Evolutionary conservation across 1,140 invertebrate genomes (phyloP).

Genomic region (Matsumurasca onukii): DNA sequence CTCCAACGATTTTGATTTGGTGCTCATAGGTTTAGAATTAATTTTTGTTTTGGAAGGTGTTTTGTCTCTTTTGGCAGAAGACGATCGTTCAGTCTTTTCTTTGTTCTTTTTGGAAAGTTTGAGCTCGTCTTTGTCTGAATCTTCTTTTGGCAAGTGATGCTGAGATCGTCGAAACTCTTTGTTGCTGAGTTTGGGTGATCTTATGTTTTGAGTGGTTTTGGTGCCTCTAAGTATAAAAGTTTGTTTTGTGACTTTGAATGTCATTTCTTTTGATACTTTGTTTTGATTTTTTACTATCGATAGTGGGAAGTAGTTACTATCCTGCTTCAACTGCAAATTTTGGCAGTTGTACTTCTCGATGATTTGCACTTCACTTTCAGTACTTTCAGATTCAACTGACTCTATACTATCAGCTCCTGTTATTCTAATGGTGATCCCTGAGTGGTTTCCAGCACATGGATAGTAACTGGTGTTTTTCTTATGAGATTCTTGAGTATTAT

Average conservation of each 20-base stretch:
- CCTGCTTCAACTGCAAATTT: background rate
- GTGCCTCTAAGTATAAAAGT: slow-evolving; percentile 9
- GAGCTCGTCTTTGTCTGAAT: too few species aligned
- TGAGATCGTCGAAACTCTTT: too few species aligned
- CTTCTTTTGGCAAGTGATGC: too few species aligned
- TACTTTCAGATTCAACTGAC: background rate
- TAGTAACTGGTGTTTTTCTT: background rate
- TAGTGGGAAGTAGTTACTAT: background rate
- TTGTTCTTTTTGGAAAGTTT: background rate
- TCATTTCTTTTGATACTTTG: background rate
- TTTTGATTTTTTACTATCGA: background rate
- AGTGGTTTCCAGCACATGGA: slow-evolving; percentile 8
- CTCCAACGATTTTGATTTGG: background rate
- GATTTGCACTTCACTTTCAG: background rate
- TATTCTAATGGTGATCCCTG: slow-evolving; percentile 16
- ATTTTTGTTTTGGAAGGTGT: background rate
- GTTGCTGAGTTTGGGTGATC: background rate
- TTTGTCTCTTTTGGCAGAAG: background rate
- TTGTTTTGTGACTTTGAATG: background rate
- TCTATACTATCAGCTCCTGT: slow-evolving; percentile 25
- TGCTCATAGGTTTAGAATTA: background rate
- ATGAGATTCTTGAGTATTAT: slow-evolving; percentile 14
- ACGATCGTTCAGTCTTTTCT: background rate
- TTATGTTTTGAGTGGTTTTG: slow-evolving; percentile 12
- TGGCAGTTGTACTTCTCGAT: background rate